phyloP scores from a whole-genome alignment of 2,113 vertebrate species.

The Bubo blakistoni region DNA sequence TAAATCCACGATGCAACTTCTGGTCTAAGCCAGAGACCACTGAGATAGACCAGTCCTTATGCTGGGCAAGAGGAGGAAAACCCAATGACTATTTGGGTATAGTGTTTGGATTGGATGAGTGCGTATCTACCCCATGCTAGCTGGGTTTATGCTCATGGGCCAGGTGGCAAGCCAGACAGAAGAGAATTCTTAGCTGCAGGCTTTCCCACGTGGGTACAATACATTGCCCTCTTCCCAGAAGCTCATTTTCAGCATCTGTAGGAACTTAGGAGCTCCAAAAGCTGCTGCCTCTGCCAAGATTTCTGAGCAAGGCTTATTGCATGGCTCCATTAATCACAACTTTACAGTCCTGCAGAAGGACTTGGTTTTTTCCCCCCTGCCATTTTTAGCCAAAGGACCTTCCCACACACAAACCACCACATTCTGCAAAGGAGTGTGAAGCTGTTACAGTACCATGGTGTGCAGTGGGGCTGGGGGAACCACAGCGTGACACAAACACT shows the following conservation, averaged over 20 bases:
- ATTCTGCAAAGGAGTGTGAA: not conserved
- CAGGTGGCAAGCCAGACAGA: not conserved
- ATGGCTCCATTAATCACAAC: not conserved
- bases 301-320: not conserved
- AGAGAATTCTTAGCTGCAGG: not conserved
- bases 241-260: not conserved
- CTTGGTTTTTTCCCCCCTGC: not conserved
- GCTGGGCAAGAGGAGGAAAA: not conserved
- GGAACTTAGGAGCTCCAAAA: not conserved
- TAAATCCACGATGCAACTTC: not conserved
- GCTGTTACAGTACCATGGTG: accelerated
- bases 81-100: not conserved
- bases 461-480: not conserved
- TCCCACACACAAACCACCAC: not conserved
- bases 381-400: not conserved
- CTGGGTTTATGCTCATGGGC: not conserved
- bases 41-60: not conserved
- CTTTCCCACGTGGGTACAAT: not conserved
- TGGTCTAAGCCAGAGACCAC: not conserved
- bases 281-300: not conserved
- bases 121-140: not conserved
- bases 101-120: not conserved
- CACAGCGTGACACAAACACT: not conserved
- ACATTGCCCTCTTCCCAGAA: not conserved
- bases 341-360: not conserved